Conservation (phyloP, 2,797 vertebrate species). For the Lutjanus campechanus region DNA sequence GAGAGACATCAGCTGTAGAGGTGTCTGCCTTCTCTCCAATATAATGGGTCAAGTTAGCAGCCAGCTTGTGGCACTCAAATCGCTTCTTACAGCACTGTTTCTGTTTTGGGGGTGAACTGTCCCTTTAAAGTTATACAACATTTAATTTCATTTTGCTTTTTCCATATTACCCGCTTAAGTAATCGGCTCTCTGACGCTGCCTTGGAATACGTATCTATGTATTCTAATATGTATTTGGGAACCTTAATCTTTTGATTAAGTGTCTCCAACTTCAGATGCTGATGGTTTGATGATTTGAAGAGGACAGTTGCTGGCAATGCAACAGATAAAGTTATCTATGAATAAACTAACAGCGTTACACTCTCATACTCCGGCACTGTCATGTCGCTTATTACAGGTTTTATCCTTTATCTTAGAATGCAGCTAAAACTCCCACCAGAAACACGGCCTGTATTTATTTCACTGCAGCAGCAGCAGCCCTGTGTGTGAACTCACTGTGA, state of each 20-base stretch:
- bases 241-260: constrained; percentile 18
- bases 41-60: no score
- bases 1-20: no score
- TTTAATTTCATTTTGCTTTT: neutral
- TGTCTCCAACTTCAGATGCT: constrained; percentile 4
- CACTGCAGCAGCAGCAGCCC: neutral
- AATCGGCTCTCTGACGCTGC: neutral
- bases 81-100: no score
- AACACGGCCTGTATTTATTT: neutral
- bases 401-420: constrained; percentile 14
- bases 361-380: neutral
- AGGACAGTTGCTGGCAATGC: constrained; percentile 14
- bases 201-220: neutral
- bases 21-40: no score
- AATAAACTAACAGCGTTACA: neutral
- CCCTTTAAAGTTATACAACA: neutral
- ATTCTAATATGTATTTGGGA: constrained; percentile 7
- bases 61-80: no score
- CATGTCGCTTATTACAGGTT: constrained; percentile 1
- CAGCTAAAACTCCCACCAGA: neutral
- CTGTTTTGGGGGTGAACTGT: no score
- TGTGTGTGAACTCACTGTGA: neutral
- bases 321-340: constrained; percentile 37
- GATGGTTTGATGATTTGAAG: neutral
- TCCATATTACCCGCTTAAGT: neutral